phyloP scores from a whole-genome alignment of 2,113 vertebrate species.

The Ceyx melanurus region DNA sequence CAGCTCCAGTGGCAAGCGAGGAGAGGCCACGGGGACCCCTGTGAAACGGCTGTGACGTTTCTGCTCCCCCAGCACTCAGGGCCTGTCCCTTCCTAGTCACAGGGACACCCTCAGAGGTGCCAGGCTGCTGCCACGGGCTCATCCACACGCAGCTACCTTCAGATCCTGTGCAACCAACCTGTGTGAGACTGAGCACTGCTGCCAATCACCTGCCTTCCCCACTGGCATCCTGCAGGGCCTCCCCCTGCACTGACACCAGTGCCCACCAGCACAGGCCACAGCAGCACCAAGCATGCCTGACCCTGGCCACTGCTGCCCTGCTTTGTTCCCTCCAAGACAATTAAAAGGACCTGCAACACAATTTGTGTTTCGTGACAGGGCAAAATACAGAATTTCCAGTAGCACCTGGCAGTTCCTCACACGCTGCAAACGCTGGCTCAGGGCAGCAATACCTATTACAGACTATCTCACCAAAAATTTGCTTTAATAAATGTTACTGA shows the following conservation, averaged over 20 bases:
- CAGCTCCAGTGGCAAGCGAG: not conserved
- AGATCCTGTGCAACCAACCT: not conserved
- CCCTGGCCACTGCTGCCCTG: not conserved
- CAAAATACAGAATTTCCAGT: not conserved
- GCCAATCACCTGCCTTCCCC: not conserved
- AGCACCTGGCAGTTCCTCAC: not conserved
- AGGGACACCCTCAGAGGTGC: not conserved
- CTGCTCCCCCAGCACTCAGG: not conserved
- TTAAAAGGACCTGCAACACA: not conserved
- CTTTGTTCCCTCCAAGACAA: not conserved
- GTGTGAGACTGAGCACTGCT: not conserved
- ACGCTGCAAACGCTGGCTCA: not conserved
- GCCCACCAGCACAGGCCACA: not conserved
- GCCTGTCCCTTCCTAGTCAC: not conserved
- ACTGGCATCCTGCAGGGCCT: no score
- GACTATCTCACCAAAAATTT: not conserved
- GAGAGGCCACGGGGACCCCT: not conserved
- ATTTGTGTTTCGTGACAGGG: not conserved
- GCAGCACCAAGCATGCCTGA: not conserved
- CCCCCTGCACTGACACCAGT: no score
- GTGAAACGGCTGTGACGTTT: not conserved
- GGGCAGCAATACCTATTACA: not conserved
- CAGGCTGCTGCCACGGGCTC: not conserved
- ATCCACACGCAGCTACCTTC: fast-evolving
- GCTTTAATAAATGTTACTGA: not conserved